These are phyloP conservation scores for Lycorma delicatula DNA, from an alignment of 1,140 invertebrate genomes.

Conservation along the genomic window DNA sequence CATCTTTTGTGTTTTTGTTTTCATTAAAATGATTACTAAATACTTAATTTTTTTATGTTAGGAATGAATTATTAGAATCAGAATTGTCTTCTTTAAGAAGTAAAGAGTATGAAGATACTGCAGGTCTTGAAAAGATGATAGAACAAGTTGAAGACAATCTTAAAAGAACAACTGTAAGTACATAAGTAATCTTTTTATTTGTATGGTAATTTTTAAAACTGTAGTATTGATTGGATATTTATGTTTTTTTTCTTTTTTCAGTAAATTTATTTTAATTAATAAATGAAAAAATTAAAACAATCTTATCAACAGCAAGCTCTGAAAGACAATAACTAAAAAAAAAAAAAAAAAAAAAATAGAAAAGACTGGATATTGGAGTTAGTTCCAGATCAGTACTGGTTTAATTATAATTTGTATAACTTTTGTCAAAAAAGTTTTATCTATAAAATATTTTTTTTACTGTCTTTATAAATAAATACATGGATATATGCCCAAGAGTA, in stretches of 20 bases:
- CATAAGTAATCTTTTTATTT: neutral
- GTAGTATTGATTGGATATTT: neutral
- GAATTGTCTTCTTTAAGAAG: conserved; percentile 43
- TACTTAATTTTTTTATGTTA: conserved; percentile 25
- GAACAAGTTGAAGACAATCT: conserved; percentile 49
- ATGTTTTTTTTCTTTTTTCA: neutral
- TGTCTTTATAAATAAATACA: too few relatives aligned
- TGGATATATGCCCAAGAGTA: too few relatives aligned
- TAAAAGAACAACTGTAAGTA: conserved; percentile 45
- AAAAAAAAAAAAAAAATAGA: too few relatives aligned
- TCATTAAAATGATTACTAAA: neutral
- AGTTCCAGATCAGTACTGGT: too few relatives aligned
- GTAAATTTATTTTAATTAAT: neutral
- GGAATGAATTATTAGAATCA: conserved; percentile 42
- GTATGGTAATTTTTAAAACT: neutral
- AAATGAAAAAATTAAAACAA: too few relatives aligned
- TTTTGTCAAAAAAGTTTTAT: too few relatives aligned
- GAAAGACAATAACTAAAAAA: too few relatives aligned
- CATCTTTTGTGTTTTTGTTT: neutral
- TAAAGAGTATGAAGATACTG: conserved; percentile 43
- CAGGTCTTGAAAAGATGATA: conserved; percentile 44
- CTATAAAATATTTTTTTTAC: too few relatives aligned
- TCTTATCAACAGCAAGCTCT: too few relatives aligned
- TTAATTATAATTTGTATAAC: too few relatives aligned
- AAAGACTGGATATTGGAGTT: too few relatives aligned